These are phyloP conservation scores for Oreochromis mossambicus DNA, from an alignment of 2,797 vertebrate species.

Conservation along the genomic window DNA sequence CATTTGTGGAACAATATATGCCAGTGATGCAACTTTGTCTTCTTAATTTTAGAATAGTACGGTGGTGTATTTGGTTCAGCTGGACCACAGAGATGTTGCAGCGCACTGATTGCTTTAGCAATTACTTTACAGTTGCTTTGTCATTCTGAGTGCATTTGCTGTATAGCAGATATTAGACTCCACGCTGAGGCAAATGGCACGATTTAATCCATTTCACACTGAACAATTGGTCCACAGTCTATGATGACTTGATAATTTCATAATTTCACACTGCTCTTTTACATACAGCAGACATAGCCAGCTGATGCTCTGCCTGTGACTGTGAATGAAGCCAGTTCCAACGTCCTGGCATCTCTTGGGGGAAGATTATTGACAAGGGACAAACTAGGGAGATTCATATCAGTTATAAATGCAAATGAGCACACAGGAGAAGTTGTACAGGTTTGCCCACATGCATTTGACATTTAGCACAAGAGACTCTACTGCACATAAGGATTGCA, in stretches of 20 bases:
- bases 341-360: neutral
- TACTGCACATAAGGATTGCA: neutral
- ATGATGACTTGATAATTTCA: conserved; percentile 22
- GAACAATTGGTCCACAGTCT: neutral
- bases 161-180: conserved; percentile 1
- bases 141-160: conserved; percentile 38
- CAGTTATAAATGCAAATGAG: neutral
- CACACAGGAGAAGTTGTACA: neutral
- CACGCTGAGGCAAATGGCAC: conserved; percentile 6
- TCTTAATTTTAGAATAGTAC: neutral
- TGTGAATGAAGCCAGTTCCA: neutral
- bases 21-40: neutral
- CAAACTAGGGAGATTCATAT: neutral
- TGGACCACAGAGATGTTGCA: neutral
- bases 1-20: neutral
- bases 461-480: neutral
- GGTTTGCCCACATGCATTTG: neutral
- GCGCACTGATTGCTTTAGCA: conserved; percentile 10
- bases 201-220: conserved; percentile 36
- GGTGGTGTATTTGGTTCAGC: neutral
- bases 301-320: neutral
- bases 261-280: conserved; percentile 3
- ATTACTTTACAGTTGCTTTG: conserved; percentile 7
- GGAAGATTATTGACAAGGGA: neutral
- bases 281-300: neutral